Evolutionary conservation across 2,797 vertebrate genomes (phyloP), one percentile per base, ranked within the genome.

Genomic region (Lepus townsendii): DNA sequence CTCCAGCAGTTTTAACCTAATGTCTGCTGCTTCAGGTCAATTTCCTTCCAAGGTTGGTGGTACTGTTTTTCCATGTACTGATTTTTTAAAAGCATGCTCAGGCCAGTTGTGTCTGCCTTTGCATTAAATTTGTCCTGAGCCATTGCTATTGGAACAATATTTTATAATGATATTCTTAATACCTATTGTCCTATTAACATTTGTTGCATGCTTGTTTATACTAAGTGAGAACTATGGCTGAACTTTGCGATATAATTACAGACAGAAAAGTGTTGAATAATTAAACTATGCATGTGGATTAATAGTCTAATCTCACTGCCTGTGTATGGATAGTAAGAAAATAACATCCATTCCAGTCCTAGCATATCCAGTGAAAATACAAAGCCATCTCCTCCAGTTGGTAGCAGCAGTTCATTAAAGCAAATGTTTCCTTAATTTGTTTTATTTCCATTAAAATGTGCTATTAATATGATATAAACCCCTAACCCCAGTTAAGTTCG

Each of bases 41-140:
- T 99, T 98, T 99, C 98, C 98, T 98, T 98, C 96, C 98, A 99
- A 99, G 99, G 99, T 99, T 99, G 99, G 99, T 99, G 98, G 98
- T 96, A 98, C 98, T 99, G 98, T 98, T 99, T 99, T 99, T 98
- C 99, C 98, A 99, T 98, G 98, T 99, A 98, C 98, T 98, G 98
- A 98, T 97, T 98, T 97, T 96, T 97, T 90, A 26, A 97, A 98
- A 99, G 99, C 98, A 98, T 96, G 99, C 98, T 99, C 98, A 98
- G 99, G 99, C 99, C 99, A 98, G 98, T 99, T 99, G 98, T 99
- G 98, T 99, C 98, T 99, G 99, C 99, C 99, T 99, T 99, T 99
- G 99, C 99, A 99, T 99, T 99, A 99, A 99, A 99, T 99, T 99
- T 99, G 99, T 99, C 98, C 99, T 98, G 98, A 98, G 99, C 99